phyloP scores from a whole-genome alignment of 2,888 invertebrate genomes.

The Drosophila mimica region DNA sequence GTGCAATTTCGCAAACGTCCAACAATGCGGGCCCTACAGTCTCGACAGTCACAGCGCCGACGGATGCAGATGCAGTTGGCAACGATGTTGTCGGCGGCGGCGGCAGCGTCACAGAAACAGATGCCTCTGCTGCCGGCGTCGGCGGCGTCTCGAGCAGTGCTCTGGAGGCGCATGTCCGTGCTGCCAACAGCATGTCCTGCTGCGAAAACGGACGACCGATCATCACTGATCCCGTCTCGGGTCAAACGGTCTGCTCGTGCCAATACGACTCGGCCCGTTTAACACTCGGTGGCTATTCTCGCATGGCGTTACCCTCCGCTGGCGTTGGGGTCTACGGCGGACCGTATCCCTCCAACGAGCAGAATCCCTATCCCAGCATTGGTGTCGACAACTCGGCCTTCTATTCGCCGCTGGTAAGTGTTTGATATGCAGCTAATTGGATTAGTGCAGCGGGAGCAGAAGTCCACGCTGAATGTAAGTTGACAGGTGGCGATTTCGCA shows the following conservation, averaged over 20 bases:
- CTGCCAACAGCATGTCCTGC: conserved; percentile 86
- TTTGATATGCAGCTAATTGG: conserved; percentile 61
- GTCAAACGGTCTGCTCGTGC: conserved; percentile 97
- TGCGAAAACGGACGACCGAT: conserved; percentile 96
- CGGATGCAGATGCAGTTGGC: conserved; percentile 62
- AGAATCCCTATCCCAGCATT: conserved; percentile 96
- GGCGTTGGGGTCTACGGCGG: conserved; percentile 93
- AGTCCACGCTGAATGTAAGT: conserved; percentile 66
- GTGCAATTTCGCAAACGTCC: conserved; percentile 85
- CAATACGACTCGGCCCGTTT: conserved; percentile 95
- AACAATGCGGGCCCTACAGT: conserved; percentile 78
- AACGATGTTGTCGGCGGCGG: conserved; percentile 52
- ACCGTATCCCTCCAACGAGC: conserved; percentile 95
- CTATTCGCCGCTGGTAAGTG: conserved; percentile 97
- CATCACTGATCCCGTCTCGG: conserved; percentile 96
- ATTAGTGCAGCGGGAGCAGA: conserved; percentile 63
- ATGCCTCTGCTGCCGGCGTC: conserved; percentile 31
- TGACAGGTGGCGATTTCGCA: conserved; percentile 56
- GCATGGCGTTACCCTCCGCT: conserved; percentile 88
- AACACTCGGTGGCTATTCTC: conserved; percentile 92
- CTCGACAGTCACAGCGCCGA: conserved; percentile 46
- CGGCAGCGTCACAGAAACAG: conserved; percentile 56
- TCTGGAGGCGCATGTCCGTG: conserved; percentile 53
- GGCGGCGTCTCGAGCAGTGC: conserved; percentile 40
- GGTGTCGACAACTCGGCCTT: conserved; percentile 97